Percentiles rank a stretch among this genome's conserved stretches.
These are phyloP conservation scores for Cyprinodon tularosa DNA, from an alignment of 2,113 vertebrate species.

Conservation along the genomic window DNA sequence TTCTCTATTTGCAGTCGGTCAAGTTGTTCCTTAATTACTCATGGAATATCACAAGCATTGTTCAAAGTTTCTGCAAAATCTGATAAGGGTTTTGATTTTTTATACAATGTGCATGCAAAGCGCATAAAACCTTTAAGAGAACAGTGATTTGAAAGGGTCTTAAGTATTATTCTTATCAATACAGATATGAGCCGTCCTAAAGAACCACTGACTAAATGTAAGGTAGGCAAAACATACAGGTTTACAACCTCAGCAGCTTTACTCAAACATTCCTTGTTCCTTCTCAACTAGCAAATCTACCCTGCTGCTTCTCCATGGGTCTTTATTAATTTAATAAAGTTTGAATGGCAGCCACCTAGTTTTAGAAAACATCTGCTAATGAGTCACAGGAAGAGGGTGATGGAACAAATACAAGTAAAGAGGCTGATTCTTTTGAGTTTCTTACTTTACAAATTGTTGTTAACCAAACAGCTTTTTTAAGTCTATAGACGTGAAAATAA, in stretches of 20 bases:
- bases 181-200: background rate
- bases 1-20: no score
- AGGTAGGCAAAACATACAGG: background rate
- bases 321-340: conserved; percentile 28
- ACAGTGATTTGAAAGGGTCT: background rate
- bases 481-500: background rate
- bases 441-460: background rate
- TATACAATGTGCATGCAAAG: no score
- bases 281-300: conserved; percentile 27
- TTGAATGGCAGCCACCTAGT: conserved; percentile 24
- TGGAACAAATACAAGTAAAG: conserved; percentile 51
- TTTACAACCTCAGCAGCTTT: background rate
- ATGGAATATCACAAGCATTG: no score
- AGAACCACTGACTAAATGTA: no score
- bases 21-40: no score
- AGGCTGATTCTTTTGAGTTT: conserved; percentile 40
- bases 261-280: background rate
- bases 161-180: background rate
- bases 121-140: no score
- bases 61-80: no score
- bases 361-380: conserved; percentile 46
- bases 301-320: conserved; percentile 54
- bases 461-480: background rate
- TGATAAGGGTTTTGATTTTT: no score
- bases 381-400: conserved; percentile 51